These are phyloP conservation scores for Anguilla anguilla DNA, from an alignment of 2,797 vertebrate species.

Conservation along the genomic window DNA sequence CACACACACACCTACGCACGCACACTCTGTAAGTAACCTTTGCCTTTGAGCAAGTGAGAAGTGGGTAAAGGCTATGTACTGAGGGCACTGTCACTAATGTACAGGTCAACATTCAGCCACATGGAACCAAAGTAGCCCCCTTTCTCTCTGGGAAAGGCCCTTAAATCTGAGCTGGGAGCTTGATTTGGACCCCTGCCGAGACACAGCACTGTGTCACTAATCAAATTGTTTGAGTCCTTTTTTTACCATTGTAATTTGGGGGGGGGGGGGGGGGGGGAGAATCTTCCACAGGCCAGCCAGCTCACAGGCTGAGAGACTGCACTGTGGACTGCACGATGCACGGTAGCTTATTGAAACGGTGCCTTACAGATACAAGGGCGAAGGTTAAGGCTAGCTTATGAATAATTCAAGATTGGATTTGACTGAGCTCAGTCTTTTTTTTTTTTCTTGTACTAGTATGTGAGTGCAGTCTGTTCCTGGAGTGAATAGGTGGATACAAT, in stretches of 20 bases:
- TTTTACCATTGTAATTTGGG: background rate
- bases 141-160: background rate
- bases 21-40: background rate
- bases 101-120: background rate
- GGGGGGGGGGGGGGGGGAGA: too few relatives aligned
- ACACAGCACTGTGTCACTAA: constrained; percentile 39
- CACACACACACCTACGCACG: background rate
- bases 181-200: constrained; percentile 11
- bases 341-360: constrained; percentile 34
- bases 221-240: constrained; percentile 42
- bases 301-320: background rate
- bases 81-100: background rate
- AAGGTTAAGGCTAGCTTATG: constrained; percentile 46
- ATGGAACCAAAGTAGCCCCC: background rate
- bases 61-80: background rate
- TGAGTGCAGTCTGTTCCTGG: background rate
- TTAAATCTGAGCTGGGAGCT: background rate
- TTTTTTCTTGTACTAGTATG: background rate
- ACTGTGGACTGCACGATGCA: background rate
- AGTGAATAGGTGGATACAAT: background rate
- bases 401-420: constrained; percentile 54
- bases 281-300: constrained; percentile 50
- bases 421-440: constrained; percentile 4
- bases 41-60: background rate
- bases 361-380: constrained; percentile 36